These are phyloP conservation scores for Apostichopus californicus DNA, from an alignment of 35 echinoderm and acorn worm genomes.

Conservation along the genomic window DNA sequence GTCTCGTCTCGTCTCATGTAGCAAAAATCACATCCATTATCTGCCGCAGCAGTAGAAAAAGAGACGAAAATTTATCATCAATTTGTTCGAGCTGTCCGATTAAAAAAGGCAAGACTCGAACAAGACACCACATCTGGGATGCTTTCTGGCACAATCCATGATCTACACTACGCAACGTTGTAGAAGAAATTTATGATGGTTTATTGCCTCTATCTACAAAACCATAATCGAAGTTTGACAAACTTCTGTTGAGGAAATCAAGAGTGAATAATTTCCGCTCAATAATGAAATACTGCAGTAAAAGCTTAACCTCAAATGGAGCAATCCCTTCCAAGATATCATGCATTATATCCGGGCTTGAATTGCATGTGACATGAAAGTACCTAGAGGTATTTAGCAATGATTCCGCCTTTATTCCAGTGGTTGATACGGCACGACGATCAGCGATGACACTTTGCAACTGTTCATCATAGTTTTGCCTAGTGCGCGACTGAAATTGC, in stretches of 20 bases:
- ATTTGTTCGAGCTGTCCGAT: slow-evolving; percentile 46
- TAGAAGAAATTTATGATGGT: slow-evolving; percentile 42
- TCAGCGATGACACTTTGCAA: background rate
- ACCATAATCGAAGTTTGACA: slow-evolving; percentile 57
- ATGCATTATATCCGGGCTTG: slow-evolving; percentile 66
- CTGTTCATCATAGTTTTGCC: slow-evolving; percentile 6
- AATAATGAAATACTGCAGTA: slow-evolving; percentile 57
- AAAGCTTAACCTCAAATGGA: slow-evolving; percentile 60
- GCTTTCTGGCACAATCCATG: slow-evolving; percentile 62
- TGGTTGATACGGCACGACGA: background rate
- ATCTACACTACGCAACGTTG: slow-evolving; percentile 48
- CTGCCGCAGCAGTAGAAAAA: slow-evolving; percentile 33
- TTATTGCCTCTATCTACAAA: slow-evolving; percentile 58
- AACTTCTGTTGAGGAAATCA: slow-evolving; percentile 32
- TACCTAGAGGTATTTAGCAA: slow-evolving; percentile 29
- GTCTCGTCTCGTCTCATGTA: background rate
- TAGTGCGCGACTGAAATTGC: background rate
- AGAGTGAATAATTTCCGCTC: slow-evolving; percentile 58
- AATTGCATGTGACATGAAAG: slow-evolving; percentile 62
- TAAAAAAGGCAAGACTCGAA: slow-evolving; percentile 52
- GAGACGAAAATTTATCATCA: slow-evolving; percentile 37
- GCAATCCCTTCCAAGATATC: slow-evolving; percentile 60
- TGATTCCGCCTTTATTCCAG: background rate
- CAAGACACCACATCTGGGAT: slow-evolving; percentile 67
- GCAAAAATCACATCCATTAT: slow-evolving; percentile 61